These are phyloP conservation scores for Holcopasites calliopsidis DNA, from an alignment of 1,140 invertebrate species.

Conservation along the genomic window DNA sequence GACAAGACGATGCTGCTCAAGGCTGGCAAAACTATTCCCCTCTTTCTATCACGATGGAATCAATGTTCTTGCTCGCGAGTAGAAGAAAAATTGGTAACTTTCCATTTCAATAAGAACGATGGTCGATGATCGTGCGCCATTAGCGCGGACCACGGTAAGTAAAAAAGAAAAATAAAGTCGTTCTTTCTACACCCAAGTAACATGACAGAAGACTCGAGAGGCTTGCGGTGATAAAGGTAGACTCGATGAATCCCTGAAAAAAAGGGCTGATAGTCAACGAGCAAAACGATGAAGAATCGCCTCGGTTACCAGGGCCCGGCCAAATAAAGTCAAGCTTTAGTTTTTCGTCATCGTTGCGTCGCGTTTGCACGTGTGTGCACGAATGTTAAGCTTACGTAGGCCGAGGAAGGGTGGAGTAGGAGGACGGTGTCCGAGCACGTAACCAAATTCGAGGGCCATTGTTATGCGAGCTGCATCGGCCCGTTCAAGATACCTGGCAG, in stretches of 20 bases:
- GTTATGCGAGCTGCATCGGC: constrained; percentile 63
- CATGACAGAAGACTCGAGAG: too few species aligned
- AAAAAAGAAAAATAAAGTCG: too few species aligned
- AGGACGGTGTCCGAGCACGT: constrained; percentile 48
- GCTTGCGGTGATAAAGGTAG: neutral
- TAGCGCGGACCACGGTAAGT: too few species aligned
- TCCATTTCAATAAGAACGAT: neutral
- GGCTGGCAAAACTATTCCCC: neutral
- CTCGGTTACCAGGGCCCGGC: neutral
- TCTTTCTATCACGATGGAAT: too few species aligned
- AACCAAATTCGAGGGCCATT: constrained; percentile 66
- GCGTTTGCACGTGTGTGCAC: neutral
- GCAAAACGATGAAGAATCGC: neutral
- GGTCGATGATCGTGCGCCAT: neutral
- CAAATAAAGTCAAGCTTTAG: constrained; percentile 56
- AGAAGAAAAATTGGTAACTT: neutral
- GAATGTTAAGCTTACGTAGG: constrained; percentile 4
- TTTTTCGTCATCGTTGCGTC: constrained; percentile 40
- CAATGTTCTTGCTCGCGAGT: too few species aligned
- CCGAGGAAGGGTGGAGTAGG: neutral
- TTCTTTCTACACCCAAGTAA: too few species aligned
- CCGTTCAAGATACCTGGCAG: constrained; percentile 59
- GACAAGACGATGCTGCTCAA: constrained; percentile 17
- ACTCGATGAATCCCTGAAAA: neutral
- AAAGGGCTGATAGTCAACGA: neutral